Conservation (phyloP, 2,113 vertebrate species). For the Sciurus niger region DNA sequence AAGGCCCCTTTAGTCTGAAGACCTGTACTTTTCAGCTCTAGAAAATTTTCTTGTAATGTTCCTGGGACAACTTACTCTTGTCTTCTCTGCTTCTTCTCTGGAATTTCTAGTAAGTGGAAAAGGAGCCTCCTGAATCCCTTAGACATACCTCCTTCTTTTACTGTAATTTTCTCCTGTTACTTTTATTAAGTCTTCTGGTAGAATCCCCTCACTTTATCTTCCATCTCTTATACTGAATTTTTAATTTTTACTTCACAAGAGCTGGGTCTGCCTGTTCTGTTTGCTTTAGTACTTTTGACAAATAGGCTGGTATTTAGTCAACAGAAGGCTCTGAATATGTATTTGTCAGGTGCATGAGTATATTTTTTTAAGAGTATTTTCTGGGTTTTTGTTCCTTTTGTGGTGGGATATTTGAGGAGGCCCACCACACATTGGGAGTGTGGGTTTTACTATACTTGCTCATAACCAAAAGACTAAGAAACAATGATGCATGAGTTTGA, state of each 20-base stretch:
- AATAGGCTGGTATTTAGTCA: not conserved
- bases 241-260: not conserved
- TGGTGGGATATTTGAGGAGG: not conserved
- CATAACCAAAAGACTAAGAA: not conserved
- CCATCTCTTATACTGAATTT: conserved; percentile 15
- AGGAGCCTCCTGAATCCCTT: not conserved
- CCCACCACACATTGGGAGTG: not conserved
- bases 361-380: not conserved
- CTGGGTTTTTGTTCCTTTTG: not conserved
- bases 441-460: not conserved
- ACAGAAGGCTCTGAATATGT: not conserved
- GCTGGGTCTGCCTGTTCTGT: not conserved
- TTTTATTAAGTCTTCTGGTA: conserved; percentile 7
- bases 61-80: not conserved
- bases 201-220: not conserved
- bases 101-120: conserved; percentile 1
- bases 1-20: not conserved
- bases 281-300: not conserved
- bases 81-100: conserved; percentile 2
- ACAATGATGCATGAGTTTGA: not conserved
- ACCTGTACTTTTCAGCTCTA: not conserved
- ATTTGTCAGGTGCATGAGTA: not conserved
- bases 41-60: not conserved
- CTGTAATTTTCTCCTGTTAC: not conserved
- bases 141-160: not conserved